phyloP scores from a whole-genome alignment of 2,113 vertebrate species.

The Parus major region DNA sequence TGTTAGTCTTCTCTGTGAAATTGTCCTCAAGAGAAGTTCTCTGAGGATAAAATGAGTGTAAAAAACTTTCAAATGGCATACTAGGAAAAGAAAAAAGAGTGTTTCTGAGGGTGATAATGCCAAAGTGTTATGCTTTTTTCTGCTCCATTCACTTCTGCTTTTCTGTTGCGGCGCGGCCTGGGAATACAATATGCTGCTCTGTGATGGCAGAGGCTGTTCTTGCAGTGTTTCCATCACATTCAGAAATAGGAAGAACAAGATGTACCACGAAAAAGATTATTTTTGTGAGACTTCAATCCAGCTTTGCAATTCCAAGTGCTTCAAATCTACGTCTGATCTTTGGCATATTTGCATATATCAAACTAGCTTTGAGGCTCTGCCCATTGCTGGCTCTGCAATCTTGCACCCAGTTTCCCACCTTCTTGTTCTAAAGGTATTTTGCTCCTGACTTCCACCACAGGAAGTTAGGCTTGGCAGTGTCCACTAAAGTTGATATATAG shows the following conservation, averaged over 20 bases:
- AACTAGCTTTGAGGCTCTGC: neutral
- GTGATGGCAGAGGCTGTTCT: conserved; percentile 43
- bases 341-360: conserved; percentile 7
- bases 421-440: neutral
- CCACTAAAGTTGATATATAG: neutral
- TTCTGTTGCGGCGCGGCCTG: neutral
- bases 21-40: neutral
- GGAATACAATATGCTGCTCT: conserved; percentile 39
- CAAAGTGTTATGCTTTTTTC: neutral
- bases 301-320: conserved; percentile 42
- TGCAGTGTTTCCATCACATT: conserved; percentile 4
- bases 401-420: neutral
- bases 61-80: neutral
- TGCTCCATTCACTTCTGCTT: neutral
- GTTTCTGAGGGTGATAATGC: conserved; percentile 6
- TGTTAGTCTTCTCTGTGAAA: neutral
- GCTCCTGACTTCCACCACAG: neutral
- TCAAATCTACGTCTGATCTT: conserved; percentile 1
- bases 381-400: neutral
- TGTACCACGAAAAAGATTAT: conserved; percentile 27
- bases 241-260: conserved; percentile 57
- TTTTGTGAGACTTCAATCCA: conserved; percentile 35
- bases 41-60: neutral
- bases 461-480: neutral
- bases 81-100: neutral